Evolutionary conservation across 2,888 invertebrate genomes (phyloP).

Genomic region (Cephus runcator): DNA sequence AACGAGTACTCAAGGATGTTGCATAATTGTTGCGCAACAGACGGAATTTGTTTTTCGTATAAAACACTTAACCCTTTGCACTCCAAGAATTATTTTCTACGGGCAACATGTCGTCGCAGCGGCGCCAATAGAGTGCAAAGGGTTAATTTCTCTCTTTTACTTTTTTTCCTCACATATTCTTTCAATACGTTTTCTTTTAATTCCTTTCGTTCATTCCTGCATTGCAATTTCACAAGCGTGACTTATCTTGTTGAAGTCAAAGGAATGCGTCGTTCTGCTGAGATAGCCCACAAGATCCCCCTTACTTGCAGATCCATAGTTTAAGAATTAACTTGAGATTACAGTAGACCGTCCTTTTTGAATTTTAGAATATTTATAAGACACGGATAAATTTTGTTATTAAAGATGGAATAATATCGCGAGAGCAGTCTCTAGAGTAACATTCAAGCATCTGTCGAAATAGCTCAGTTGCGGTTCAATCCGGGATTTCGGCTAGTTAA

Average conservation of each 20-base stretch:
- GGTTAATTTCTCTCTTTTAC: background rate
- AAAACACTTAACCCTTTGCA: background rate
- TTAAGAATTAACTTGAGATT: background rate
- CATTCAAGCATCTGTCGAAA: constrained; percentile 1
- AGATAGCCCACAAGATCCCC: background rate
- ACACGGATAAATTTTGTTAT: background rate
- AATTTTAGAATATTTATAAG: background rate
- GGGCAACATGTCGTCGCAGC: too few relatives aligned
- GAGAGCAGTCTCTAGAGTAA: background rate
- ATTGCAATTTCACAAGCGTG: background rate
- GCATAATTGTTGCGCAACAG: background rate
- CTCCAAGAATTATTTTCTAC: too few relatives aligned
- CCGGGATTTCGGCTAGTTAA: constrained; percentile 16
- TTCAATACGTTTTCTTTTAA: background rate
- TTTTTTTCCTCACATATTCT: background rate
- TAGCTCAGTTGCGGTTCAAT: constrained; percentile 21
- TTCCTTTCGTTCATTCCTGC: background rate
- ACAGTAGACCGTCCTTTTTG: background rate
- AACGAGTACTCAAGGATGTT: background rate
- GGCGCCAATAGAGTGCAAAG: too few relatives aligned
- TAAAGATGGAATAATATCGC: too few relatives aligned
- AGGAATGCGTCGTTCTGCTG: background rate
- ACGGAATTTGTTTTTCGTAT: background rate
- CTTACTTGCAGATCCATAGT: background rate
- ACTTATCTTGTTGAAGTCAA: background rate